Conservation (phyloP, 1,140 invertebrate species). For the Nephila pilipes region DNA sequence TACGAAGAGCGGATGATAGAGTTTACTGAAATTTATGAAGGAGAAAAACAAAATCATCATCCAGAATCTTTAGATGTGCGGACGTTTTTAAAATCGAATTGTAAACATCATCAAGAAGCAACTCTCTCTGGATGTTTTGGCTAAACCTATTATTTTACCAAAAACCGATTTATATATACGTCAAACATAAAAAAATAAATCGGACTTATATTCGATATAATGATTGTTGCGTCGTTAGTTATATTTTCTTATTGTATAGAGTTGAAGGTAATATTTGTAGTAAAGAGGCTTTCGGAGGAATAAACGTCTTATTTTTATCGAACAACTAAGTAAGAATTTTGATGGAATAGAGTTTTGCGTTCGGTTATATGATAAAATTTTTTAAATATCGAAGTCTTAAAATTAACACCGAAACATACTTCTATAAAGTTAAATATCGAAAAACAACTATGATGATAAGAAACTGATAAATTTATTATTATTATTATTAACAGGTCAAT, state of each 20-base stretch:
- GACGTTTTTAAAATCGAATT: neutral
- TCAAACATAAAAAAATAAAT: neutral
- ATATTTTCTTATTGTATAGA: neutral
- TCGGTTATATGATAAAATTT: too few relatives aligned
- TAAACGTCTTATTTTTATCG: neutral
- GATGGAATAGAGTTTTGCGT: neutral
- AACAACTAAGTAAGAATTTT: neutral
- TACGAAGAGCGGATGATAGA: neutral
- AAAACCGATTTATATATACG: neutral
- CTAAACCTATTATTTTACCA: neutral
- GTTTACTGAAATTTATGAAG: slow-evolving; percentile 19
- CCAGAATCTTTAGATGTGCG: neutral
- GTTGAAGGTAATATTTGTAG: neutral
- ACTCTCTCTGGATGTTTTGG: neutral
- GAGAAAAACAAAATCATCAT: neutral
- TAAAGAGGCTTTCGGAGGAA: neutral
- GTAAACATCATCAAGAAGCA: neutral
- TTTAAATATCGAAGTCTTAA: neutral
- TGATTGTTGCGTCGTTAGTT: neutral
- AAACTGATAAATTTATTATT: too few relatives aligned
- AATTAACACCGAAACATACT: neutral
- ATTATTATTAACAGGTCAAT: too few relatives aligned
- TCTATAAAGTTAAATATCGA: too few relatives aligned
- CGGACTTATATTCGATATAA: neutral
- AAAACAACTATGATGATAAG: too few relatives aligned